Evolutionary conservation across 2,113 vertebrate species (phyloP).

Genomic region (Varanus salvator): DNA sequence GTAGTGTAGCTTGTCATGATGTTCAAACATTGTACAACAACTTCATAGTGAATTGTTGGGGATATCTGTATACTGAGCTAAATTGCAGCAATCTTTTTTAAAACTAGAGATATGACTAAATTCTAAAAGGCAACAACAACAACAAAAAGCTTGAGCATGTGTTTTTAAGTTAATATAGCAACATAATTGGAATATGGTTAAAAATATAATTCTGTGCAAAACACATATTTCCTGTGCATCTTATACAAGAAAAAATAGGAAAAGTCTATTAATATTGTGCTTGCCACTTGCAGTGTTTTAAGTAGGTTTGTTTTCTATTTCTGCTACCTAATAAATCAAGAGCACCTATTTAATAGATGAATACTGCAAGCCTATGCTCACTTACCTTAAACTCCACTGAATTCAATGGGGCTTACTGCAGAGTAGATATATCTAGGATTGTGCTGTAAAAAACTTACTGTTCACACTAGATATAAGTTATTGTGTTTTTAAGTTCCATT

Average conservation of each 20-base stretch:
- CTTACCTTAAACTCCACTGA: neutral
- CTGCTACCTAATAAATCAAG: no score
- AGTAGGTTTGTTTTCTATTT: neutral
- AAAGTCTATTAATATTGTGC: neutral
- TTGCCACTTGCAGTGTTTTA: neutral
- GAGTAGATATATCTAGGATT: neutral
- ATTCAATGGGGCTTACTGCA: neutral
- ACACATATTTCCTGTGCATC: neutral
- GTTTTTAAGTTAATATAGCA: neutral
- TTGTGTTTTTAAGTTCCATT: neutral
- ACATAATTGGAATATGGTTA: neutral
- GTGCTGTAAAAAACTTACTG: neutral
- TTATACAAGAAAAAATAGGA: neutral
- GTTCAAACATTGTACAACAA: no score
- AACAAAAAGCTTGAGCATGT: neutral
- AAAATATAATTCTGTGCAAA: neutral
- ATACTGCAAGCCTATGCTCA: neutral
- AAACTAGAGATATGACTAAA: no score
- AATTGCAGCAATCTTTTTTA: no score
- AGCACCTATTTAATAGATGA: neutral
- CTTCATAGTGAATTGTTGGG: no score
- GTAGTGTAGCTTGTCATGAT: no score
- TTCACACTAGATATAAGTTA: neutral
- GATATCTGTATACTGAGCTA: no score
- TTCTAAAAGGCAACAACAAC: neutral